phyloP scores from a whole-genome alignment of 2,113 vertebrate genomes.

The Nyctibius bracteatus region DNA sequence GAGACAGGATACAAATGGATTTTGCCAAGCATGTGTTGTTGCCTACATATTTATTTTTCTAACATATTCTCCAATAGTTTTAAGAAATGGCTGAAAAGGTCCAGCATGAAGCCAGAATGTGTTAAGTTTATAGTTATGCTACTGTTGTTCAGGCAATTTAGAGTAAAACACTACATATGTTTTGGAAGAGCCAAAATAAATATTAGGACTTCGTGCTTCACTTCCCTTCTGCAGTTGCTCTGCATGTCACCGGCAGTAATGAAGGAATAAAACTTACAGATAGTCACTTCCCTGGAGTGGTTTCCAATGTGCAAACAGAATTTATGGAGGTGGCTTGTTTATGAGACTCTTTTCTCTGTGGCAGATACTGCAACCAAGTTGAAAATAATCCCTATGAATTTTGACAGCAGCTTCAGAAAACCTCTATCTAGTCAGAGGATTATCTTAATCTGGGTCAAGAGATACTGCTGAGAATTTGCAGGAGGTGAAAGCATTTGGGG shows the following conservation, averaged over 20 bases:
- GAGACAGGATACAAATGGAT: not conserved
- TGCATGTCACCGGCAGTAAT: not conserved
- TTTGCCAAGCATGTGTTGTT: not conserved
- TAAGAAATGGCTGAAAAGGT: not conserved
- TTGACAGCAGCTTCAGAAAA: not conserved
- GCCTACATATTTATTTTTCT: not conserved
- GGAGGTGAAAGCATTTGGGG: not conserved
- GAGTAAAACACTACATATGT: not conserved
- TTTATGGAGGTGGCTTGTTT: not conserved
- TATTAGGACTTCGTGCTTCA: not conserved
- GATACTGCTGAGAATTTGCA: not conserved
- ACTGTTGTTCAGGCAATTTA: not conserved
- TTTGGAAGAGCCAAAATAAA: not conserved
- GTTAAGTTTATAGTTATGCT: not conserved
- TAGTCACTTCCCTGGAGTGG: not conserved
- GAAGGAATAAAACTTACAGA: not conserved
- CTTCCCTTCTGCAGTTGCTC: not conserved
- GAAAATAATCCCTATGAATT: not conserved
- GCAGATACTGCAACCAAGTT: not conserved
- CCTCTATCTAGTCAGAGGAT: not conserved
- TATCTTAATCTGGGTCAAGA: constrained; percentile 30
- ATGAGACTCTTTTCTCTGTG: not conserved
- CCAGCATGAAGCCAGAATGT: not conserved
- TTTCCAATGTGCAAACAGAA: not conserved
- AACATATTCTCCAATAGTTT: not conserved